Percentiles rank a stretch among this genome's conserved stretches.
These are phyloP conservation scores for Lithophane socia DNA, from an alignment of 2,888 invertebrate species.

Conservation along the genomic window DNA sequence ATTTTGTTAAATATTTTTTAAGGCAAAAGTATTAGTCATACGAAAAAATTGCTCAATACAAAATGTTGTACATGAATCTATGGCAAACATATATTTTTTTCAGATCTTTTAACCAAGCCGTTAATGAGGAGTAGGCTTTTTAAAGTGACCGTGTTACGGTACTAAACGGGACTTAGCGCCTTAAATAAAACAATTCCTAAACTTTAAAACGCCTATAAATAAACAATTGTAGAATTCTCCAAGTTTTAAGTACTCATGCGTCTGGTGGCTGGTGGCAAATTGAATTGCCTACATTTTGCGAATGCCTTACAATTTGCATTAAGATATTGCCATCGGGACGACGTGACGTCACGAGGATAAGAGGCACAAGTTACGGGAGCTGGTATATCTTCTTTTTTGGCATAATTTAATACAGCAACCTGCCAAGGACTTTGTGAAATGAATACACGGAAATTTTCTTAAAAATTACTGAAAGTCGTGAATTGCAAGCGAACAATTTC, in stretches of 20 bases:
- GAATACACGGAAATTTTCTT: not conserved
- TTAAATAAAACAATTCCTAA: conserved; percentile 32
- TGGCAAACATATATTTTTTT: too few relatives aligned
- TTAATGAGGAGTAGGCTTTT: too few relatives aligned
- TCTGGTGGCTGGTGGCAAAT: conserved; percentile 52
- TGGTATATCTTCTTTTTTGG: conserved; percentile 11
- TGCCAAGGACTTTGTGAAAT: conserved; percentile 1
- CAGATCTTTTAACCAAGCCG: too few relatives aligned
- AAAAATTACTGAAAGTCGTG: not conserved
- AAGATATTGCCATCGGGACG: conserved; percentile 45
- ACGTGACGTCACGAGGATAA: conserved; percentile 21
- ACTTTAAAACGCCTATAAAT: conserved; percentile 33
- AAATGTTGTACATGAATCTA: too few relatives aligned
- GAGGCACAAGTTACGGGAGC: conserved; percentile 5
- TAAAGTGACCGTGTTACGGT: too few relatives aligned
- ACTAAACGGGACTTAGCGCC: too few relatives aligned
- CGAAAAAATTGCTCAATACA: too few relatives aligned
- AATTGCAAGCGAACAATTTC: not conserved
- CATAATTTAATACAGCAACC: conserved; percentile 21
- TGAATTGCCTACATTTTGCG: conserved; percentile 59
- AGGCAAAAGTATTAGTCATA: too few relatives aligned
- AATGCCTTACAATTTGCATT: conserved; percentile 58
- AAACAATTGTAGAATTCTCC: conserved; percentile 49
- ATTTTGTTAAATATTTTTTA: too few relatives aligned
- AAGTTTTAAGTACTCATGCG: conserved; percentile 60